phyloP scores from a whole-genome alignment of 2,888 invertebrate genomes.

The Endomychus coccineus region DNA sequence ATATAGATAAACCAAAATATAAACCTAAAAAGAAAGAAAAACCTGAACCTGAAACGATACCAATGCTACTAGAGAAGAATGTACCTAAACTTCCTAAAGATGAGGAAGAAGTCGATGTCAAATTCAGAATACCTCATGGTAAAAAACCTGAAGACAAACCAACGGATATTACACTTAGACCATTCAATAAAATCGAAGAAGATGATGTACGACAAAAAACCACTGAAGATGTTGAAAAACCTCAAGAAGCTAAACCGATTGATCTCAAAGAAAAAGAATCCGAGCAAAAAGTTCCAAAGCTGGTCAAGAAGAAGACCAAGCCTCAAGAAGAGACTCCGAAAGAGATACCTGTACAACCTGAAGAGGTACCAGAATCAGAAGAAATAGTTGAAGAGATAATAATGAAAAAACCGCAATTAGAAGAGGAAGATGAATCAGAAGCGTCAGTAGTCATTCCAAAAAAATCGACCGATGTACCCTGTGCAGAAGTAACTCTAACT shows the following conservation, averaged over 20 bases:
- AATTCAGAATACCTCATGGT: constrained; percentile 33
- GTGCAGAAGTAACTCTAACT: no score
- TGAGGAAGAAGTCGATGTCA: constrained; percentile 38
- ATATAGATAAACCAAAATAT: constrained; percentile 32
- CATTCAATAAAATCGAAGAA: constrained; percentile 27
- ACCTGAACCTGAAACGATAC: constrained; percentile 15
- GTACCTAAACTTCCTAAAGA: constrained; percentile 38
- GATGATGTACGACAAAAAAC: constrained; percentile 19
- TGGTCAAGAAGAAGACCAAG: not conserved
- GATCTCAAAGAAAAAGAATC: constrained; percentile 8
- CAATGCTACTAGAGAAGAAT: constrained; percentile 30
- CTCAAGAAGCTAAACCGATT: constrained; percentile 5
- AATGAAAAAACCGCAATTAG: constrained; percentile 24
- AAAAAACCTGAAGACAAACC: constrained; percentile 29
- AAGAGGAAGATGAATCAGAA: constrained; percentile 17
- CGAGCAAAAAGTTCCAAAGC: constrained; percentile 3
- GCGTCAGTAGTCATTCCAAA: constrained; percentile 34
- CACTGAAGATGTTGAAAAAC: constrained; percentile 29
- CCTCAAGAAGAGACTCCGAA: constrained; percentile 5
- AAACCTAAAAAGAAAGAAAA: constrained; percentile 30
- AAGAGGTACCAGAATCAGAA: constrained; percentile 15
- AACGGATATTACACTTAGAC: constrained; percentile 27
- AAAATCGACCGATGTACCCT: constrained; percentile 35
- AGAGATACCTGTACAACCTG: constrained; percentile 1
- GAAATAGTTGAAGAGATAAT: constrained; percentile 19